phyloP scores from a whole-genome alignment of 2,888 invertebrate species.

The Embidobia sp. region DNA sequence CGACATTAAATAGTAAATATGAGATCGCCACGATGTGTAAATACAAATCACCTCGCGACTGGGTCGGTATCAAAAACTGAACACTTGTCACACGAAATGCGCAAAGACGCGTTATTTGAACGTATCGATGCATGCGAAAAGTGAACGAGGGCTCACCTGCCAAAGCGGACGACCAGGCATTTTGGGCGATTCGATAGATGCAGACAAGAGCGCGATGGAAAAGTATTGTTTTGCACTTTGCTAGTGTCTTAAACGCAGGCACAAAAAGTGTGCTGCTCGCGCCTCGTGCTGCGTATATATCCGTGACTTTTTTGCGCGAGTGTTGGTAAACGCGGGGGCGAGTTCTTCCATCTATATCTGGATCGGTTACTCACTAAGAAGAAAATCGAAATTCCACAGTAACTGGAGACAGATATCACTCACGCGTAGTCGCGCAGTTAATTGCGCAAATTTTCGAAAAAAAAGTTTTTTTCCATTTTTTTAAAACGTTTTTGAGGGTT shows the following conservation, averaged over 20 bases:
- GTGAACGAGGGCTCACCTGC: constrained; percentile 83
- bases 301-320: constrained; percentile 75
- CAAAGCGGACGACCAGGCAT: constrained; percentile 91
- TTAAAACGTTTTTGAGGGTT: too few relatives aligned
- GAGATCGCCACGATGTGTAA: not conserved
- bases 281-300: constrained; percentile 78
- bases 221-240: constrained; percentile 19
- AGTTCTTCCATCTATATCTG: constrained; percentile 76
- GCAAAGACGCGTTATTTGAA: not conserved
- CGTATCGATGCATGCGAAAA: not conserved
- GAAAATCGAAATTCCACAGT: constrained; percentile 55
- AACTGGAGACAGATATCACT: constrained; percentile 65
- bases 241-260: constrained; percentile 70
- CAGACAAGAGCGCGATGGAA: not conserved
- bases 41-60: not conserved
- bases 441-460: too few relatives aligned
- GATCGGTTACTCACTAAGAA: constrained; percentile 73
- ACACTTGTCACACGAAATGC: constrained; percentile 11
- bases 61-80: constrained; percentile 2
- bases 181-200: constrained; percentile 75
- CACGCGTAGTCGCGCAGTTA: constrained; percentile 1
- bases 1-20: constrained; percentile 19
- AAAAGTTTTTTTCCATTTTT: too few relatives aligned
- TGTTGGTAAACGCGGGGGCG: constrained; percentile 77
- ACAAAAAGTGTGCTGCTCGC: constrained; percentile 79